Evolutionary conservation across 2,888 invertebrate genomes (phyloP).

Genomic region (Tuta absoluta): DNA sequence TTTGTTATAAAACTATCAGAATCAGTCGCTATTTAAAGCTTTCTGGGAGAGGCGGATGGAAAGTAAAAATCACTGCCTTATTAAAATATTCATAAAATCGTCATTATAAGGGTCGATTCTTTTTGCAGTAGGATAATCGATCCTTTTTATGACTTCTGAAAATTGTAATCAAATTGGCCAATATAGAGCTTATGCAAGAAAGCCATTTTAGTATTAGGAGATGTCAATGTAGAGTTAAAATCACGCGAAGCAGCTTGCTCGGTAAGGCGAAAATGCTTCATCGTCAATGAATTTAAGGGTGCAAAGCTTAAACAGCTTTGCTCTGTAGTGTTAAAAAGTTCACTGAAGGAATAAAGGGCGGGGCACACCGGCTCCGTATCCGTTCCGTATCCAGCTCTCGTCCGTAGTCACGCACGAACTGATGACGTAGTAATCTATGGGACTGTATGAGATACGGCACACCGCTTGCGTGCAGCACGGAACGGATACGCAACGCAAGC

Average conservation of each 20-base stretch:
- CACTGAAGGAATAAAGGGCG: too few species aligned
- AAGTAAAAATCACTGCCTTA: constrained; percentile 2
- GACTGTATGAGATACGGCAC: too few species aligned
- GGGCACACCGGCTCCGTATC: too few species aligned
- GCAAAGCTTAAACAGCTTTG: constrained; percentile 1
- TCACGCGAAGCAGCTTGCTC: constrained; percentile 10
- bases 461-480: too few species aligned
- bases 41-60: neutral
- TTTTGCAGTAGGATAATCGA: neutral
- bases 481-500: too few species aligned
- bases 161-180: neutral
- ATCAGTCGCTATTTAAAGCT: neutral
- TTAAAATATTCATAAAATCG: neutral
- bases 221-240: constrained; percentile 18
- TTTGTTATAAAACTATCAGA: neutral
- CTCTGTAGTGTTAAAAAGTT: neutral
- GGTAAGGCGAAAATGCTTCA: constrained; percentile 1
- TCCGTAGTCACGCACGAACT: too few species aligned
- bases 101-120: neutral
- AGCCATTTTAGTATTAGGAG: neutral
- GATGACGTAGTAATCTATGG: too few species aligned
- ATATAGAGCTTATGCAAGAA: constrained; percentile 1
- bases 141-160: too few species aligned
- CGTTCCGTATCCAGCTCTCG: too few species aligned
- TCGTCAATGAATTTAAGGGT: neutral